Evolutionary conservation across 2,888 invertebrate species (phyloP).

Genomic region (Latrodectus hesperus): DNA sequence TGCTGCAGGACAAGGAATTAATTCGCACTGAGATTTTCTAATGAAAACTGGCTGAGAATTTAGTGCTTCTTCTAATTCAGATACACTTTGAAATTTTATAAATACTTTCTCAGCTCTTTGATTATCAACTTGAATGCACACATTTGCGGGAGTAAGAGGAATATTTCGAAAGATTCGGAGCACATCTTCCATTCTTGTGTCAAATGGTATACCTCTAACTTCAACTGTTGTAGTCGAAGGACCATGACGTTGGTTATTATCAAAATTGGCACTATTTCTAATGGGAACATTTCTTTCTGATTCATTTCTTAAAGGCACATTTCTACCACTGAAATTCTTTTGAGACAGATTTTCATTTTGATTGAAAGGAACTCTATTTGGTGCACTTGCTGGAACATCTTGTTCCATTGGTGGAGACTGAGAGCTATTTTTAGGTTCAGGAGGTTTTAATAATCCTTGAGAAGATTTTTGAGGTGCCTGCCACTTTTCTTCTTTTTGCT

Average conservation of each 20-base stretch:
- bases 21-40: slow-evolving; percentile 79
- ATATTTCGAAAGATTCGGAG: slow-evolving; percentile 87
- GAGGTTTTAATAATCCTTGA: slow-evolving; percentile 22
- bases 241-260: slow-evolving; percentile 2
- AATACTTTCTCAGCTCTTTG: slow-evolving; percentile 86
- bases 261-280: background rate
- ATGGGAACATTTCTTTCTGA: background rate
- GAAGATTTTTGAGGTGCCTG: slow-evolving; percentile 27
- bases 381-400: background rate
- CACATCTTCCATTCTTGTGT: slow-evolving; percentile 86
- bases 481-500: background rate
- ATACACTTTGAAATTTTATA: slow-evolving; percentile 83
- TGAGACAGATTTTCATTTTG: background rate
- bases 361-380: background rate
- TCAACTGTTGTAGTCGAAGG: slow-evolving; percentile 77
- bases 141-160: slow-evolving; percentile 85
- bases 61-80: slow-evolving; percentile 84
- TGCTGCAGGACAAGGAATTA: slow-evolving; percentile 82
- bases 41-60: slow-evolving; percentile 80
- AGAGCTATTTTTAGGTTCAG: slow-evolving; percentile 13
- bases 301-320: slow-evolving; percentile 21
- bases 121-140: slow-evolving; percentile 89
- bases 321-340: background rate
- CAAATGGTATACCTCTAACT: slow-evolving; percentile 83
- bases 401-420: slow-evolving; percentile 30